Evolutionary conservation across 2,797 vertebrate species (phyloP), one percentile per base, ranked within the genome.

Genomic region (Gouania willdenowi): DNA sequence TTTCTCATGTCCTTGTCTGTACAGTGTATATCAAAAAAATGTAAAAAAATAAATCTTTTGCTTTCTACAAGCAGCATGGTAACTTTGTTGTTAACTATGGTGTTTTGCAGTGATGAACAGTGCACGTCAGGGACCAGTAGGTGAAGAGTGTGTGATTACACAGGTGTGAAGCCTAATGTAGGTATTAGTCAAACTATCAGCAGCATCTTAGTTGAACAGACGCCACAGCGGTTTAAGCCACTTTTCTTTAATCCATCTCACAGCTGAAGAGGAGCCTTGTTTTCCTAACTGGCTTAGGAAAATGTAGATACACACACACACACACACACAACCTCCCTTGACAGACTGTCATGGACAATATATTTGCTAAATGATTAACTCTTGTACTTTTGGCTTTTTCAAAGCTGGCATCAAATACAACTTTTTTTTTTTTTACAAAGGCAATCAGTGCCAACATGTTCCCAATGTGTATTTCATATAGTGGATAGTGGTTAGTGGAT

Each of bases 11-110:
- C 21, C 15, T 35, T 35, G 48, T 23, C 36, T 8, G 20, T 16
- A 12, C 15, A 17, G 15, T 5, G 5, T 46, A 36, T 20, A 15
- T 23, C 5, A 32, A 47, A 25, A 42, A 48, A 47, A 18, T 13
- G 12, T 48, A 9, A 17, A 46, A 45, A 47, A 41, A 4, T 30
- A 26, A 28, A 39, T 30, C 13, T 40, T 37, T 19, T 10, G 26
- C 21, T 50, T 39, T 60, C 26, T 57, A 45, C 35, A 40, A 43
- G 30, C 17, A 12, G 25, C 14, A 27, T 8, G 35, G 68, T 71
- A 75, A 68, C 61, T 39, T 28, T 35, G 41, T 25, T 10, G 19
- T 26, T 29, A 2, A 28, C 5, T 47, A 29, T 37, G 5, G 32
- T 27, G 19, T 22, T 36, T 63, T 48, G 28, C 20, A n/a, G 20